These are phyloP conservation scores for Oreochromis grahami DNA, from an alignment of 2,797 vertebrate species.

Conservation along the genomic window DNA sequence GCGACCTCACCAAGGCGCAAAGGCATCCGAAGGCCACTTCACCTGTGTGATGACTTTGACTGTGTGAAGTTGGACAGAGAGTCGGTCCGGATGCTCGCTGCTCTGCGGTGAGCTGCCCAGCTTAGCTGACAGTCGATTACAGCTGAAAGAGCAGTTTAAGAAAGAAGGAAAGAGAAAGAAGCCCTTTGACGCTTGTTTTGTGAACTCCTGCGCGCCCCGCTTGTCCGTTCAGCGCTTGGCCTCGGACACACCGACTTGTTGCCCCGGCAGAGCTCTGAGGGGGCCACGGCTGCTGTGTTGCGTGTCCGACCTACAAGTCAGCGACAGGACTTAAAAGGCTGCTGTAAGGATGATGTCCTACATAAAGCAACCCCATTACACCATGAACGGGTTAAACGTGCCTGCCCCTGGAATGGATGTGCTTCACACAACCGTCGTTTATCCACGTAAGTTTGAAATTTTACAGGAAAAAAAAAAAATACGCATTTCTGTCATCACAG, in stretches of 20 bases:
- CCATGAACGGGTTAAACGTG: constrained; percentile 85
- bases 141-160: not conserved
- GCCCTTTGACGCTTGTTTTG: not conserved
- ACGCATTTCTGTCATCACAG: not conserved
- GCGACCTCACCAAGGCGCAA: constrained; percentile 26
- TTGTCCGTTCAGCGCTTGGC: not conserved
- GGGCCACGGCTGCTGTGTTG: constrained; percentile 27
- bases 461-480: not conserved
- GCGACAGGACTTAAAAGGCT: constrained; percentile 50
- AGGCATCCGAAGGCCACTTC: constrained; percentile 23
- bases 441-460: constrained; percentile 80
- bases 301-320: constrained; percentile 47
- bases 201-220: not conserved
- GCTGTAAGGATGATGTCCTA: constrained; percentile 87
- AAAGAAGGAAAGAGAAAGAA: not conserved
- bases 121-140: not conserved
- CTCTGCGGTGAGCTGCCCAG: not conserved
- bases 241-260: constrained; percentile 10
- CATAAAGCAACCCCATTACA: constrained; percentile 89
- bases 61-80: not conserved
- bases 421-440: constrained; percentile 84
- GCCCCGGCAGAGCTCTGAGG: constrained; percentile 19
- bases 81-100: constrained; percentile 2
- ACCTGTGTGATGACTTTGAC: constrained; percentile 37
- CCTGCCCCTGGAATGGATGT: constrained; percentile 84